These are phyloP conservation scores for Auanema freiburgensis DNA, from an alignment of 2,888 invertebrate species.

Conservation along the genomic window DNA sequence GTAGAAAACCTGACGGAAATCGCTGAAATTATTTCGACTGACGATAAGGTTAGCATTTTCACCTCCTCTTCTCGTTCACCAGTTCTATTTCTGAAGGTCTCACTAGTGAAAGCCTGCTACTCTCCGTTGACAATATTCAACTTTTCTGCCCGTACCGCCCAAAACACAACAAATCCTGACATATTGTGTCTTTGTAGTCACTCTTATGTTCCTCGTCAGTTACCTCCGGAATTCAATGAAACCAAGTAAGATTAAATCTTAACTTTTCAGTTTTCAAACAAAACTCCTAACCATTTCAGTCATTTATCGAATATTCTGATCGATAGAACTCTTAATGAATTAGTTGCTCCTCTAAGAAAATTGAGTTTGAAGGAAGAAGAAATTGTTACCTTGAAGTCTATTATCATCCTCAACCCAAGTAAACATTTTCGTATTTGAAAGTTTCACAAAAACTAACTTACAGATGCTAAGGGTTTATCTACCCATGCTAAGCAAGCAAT, in stretches of 20 bases:
- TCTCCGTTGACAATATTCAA: constrained; percentile 63
- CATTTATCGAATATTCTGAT: constrained; percentile 63
- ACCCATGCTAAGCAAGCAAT: constrained; percentile 52
- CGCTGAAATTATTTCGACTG: constrained; percentile 55
- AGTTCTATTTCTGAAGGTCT: constrained; percentile 28
- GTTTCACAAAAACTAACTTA: not conserved
- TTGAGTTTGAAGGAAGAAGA: constrained; percentile 61
- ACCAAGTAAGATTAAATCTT: constrained; percentile 48
- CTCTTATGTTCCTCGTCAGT: constrained; percentile 56
- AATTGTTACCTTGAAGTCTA: constrained; percentile 62
- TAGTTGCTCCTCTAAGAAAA: constrained; percentile 59
- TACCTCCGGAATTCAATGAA: constrained; percentile 62
- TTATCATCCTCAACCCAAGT: constrained; percentile 63
- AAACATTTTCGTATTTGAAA: not conserved
- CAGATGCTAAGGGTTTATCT: constrained; percentile 60
- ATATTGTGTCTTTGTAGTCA: constrained; percentile 59
- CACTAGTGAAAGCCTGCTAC: constrained; percentile 59
- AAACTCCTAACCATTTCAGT: constrained; percentile 30
- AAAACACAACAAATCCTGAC: constrained; percentile 62
- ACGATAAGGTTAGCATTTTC: constrained; percentile 47
- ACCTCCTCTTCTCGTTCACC: not conserved
- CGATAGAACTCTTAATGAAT: constrained; percentile 61
- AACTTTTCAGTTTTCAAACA: constrained; percentile 10
- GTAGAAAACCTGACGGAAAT: constrained; percentile 60
- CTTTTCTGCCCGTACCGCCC: constrained; percentile 61